Percentiles rank a stretch among this genome's conserved stretches.
These are phyloP conservation scores for Cyanoderma ruficeps DNA, from an alignment of 2,113 vertebrate genomes.

Conservation along the genomic window DNA sequence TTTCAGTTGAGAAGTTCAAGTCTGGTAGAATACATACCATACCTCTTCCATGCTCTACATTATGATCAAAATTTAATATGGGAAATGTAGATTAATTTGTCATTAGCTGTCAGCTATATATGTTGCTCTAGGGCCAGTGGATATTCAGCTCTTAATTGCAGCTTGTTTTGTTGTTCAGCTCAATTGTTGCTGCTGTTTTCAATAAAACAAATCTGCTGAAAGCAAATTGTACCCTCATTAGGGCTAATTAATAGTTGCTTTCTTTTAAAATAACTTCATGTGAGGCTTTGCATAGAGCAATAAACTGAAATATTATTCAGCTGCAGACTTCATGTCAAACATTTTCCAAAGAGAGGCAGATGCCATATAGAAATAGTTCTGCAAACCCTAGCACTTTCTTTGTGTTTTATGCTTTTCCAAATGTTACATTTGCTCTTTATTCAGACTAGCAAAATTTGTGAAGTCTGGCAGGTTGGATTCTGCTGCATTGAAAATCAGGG, in stretches of 20 bases:
- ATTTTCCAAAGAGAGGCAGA: neutral
- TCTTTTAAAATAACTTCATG: slow-evolving; percentile 8
- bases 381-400: neutral
- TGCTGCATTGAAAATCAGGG: neutral
- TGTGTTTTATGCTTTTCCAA: neutral
- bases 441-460: neutral
- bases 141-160: slow-evolving; percentile 30
- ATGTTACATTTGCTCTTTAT: neutral
- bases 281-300: neutral
- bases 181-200: slow-evolving; percentile 5
- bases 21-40: neutral
- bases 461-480: neutral
- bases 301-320: slow-evolving; percentile 21
- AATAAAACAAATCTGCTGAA: slow-evolving; percentile 9
- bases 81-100: neutral
- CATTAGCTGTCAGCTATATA: neutral
- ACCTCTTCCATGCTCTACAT: neutral
- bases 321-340: neutral
- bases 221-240: slow-evolving; percentile 35
- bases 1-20: neutral
- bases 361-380: slow-evolving; percentile 18
- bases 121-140: neutral
- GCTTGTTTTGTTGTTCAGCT: slow-evolving; percentile 5
- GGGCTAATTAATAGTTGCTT: slow-evolving; percentile 32
- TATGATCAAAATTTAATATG: neutral